Conservation (phyloP, 2,888 invertebrate species). For the Calameuta pallipes region DNA sequence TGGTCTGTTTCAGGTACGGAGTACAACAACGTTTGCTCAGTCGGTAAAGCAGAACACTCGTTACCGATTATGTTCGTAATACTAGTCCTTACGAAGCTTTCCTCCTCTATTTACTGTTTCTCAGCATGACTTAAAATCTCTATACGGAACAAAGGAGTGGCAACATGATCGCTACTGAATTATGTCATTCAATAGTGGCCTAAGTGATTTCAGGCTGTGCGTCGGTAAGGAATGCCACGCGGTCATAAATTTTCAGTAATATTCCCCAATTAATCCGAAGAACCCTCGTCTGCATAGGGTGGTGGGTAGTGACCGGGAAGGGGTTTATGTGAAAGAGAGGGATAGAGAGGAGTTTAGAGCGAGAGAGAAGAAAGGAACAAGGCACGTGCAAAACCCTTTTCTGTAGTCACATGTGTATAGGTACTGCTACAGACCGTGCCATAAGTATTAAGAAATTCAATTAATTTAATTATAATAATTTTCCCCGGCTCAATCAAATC, state of each 20-base stretch:
- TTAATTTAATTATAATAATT: not conserved
- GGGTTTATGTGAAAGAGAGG: not conserved
- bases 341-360: slow-evolving; percentile 3
- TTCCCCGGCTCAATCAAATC: not conserved
- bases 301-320: not conserved
- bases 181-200: not conserved
- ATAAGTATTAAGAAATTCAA: not conserved
- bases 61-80: not conserved
- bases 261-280: not conserved
- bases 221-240: not conserved
- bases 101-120: not conserved
- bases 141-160: not conserved
- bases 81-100: not conserved
- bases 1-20: not conserved
- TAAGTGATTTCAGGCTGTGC: not conserved
- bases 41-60: not conserved
- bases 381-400: not conserved
- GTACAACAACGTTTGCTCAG: not conserved
- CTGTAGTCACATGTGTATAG: not conserved
- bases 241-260: not conserved
- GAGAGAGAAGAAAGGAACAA: slow-evolving; percentile 5
- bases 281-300: not conserved
- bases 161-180: not conserved
- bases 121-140: not conserved
- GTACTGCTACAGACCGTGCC: not conserved